These are phyloP conservation scores for Peromyscus polionotus DNA, from an alignment of 2,113 vertebrate genomes.

Conservation along the genomic window DNA sequence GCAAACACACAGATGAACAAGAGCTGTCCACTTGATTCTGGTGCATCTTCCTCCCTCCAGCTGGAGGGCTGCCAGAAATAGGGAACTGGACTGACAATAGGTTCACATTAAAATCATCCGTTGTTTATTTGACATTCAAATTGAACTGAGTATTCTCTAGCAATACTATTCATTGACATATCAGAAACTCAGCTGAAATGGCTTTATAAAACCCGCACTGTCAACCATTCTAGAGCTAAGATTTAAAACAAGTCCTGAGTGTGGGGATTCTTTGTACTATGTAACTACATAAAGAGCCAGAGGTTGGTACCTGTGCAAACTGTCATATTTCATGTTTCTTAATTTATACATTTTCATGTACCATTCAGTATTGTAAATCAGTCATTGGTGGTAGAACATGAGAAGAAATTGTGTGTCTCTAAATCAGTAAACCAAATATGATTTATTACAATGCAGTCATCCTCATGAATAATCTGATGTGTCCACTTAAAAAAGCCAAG, in stretches of 20 bases:
- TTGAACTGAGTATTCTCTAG: background rate
- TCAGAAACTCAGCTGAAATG: background rate
- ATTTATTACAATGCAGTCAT: conserved; percentile 33
- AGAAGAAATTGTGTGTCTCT: background rate
- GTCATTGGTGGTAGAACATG: background rate
- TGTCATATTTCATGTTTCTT: conserved; percentile 28
- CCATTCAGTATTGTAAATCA: background rate
- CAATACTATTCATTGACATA: background rate
- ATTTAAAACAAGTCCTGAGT: background rate
- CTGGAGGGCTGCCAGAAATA: background rate
- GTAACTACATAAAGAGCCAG: background rate
- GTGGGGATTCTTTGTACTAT: conserved; percentile 46
- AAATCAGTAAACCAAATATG: conserved; percentile 47
- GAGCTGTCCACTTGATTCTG: background rate
- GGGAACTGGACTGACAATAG: background rate
- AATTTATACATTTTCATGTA: conserved; percentile 40
- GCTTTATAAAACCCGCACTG: background rate
- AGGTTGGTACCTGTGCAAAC: background rate
- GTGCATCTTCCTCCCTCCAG: conserved; percentile 1
- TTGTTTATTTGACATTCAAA: conserved; percentile 40
- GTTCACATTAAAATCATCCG: conserved; percentile 2
- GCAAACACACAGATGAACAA: background rate
- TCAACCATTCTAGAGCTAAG: background rate
- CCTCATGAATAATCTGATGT: background rate
- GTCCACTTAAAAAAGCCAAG: background rate